Evolutionary conservation across 1,140 invertebrate genomes (phyloP).

Genomic region (Mizuhopecten yessoensis): DNA sequence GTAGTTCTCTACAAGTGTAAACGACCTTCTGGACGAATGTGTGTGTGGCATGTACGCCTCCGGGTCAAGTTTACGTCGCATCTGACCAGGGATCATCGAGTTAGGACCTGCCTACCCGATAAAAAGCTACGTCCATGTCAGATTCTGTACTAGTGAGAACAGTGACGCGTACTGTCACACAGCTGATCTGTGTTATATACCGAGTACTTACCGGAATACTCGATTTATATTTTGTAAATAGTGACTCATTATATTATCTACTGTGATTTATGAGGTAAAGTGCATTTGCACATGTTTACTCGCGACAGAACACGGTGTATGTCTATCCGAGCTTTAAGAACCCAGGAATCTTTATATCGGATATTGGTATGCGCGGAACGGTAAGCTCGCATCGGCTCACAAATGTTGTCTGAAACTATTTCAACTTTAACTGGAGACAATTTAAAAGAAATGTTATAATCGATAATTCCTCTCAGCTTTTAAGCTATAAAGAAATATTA

Average conservation of each 20-base stretch:
- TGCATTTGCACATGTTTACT: background rate
- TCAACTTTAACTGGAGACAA: background rate
- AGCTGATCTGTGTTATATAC: no score
- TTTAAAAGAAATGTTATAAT: background rate
- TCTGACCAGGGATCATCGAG: constrained; percentile 7
- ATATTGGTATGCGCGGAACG: background rate
- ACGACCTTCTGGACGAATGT: background rate
- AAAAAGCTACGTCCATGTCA: background rate
- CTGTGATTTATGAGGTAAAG: background rate
- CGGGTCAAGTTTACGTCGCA: background rate
- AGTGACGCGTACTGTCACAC: background rate
- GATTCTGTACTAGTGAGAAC: background rate
- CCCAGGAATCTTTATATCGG: background rate
- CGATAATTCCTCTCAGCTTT: background rate
- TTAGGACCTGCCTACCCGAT: constrained; percentile 17
- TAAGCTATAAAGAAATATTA: background rate
- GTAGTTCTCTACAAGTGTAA: background rate
- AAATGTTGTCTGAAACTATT: background rate
- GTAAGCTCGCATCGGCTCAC: background rate
- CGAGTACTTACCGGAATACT: background rate
- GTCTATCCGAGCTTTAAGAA: background rate
- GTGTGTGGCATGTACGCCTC: background rate
- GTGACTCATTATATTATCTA: background rate
- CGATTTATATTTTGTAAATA: background rate
- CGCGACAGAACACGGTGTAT: background rate